Conservation (phyloP, 2,113 vertebrate genomes). For the Pleuronectes platessa region DNA sequence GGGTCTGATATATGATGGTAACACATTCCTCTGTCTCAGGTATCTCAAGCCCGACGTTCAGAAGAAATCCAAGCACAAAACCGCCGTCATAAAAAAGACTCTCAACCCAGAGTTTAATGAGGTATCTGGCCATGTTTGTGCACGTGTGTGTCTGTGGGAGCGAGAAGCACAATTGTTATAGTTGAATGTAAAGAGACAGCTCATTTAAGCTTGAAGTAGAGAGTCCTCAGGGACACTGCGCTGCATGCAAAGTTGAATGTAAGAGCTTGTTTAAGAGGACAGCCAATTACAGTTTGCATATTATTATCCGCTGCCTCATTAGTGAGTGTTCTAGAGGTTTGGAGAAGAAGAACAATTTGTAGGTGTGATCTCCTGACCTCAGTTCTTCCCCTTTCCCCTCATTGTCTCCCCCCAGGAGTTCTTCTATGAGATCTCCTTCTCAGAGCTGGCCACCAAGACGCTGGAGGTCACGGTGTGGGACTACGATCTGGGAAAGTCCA, state of each 20-base stretch:
- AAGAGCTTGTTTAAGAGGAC: background rate
- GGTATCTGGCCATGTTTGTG: conserved; percentile 74
- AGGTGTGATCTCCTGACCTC: conserved; percentile 22
- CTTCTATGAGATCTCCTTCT: conserved; percentile 89
- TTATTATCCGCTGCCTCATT: conserved; percentile 24
- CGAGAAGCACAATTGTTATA: background rate
- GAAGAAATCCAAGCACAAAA: conserved; percentile 94
- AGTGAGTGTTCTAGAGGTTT: conserved; percentile 5
- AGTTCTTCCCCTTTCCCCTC: background rate
- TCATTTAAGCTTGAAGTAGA: conserved; percentile 6
- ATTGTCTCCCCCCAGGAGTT: conserved; percentile 82
- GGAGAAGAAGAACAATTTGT: background rate
- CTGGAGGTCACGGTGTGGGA: conserved; percentile 93
- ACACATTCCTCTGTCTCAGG: conserved; percentile 70
- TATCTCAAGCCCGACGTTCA: conserved; percentile 91
- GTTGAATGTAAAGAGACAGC: conserved; percentile 23
- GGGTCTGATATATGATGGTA: background rate
- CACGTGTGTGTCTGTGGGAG: conserved; percentile 1
- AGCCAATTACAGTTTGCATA: conserved; percentile 37
- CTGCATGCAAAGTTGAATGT: conserved; percentile 15
- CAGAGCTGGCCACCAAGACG: conserved; percentile 85
- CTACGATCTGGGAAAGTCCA: conserved; percentile 90
- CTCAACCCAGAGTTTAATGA: conserved; percentile 93
- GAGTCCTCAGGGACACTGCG: background rate
- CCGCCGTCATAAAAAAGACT: conserved; percentile 90